Evolutionary conservation across 2,888 invertebrate species (phyloP).

Genomic region (Nymphalis urticae): DNA sequence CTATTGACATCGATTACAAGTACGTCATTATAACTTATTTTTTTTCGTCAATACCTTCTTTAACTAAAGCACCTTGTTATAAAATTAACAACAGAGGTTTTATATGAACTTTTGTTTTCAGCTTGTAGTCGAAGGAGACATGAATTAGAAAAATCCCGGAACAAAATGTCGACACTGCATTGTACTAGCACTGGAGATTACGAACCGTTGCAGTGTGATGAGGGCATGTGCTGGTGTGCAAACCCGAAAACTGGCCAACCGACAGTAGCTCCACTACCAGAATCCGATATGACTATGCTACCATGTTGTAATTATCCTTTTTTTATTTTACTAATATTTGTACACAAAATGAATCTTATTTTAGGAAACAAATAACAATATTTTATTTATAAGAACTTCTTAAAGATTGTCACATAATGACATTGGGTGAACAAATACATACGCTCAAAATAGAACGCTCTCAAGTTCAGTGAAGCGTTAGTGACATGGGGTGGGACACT

Average conservation of each 20-base stretch:
- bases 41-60: too few species aligned
- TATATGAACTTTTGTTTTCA: constrained; percentile 44
- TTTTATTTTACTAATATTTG: too few species aligned
- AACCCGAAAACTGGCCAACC: constrained; percentile 83
- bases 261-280: constrained; percentile 78
- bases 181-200: constrained; percentile 85
- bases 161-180: constrained; percentile 81
- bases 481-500: constrained; percentile 36
- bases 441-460: constrained; percentile 38
- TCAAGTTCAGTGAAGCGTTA: constrained; percentile 37
- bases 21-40: not conserved
- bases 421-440: constrained; percentile 31
- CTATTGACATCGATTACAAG: not conserved
- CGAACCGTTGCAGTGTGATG: constrained; percentile 85
- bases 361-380: too few species aligned
- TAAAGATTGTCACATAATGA: constrained; percentile 31
- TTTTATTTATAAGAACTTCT: constrained; percentile 12
- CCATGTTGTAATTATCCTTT: constrained; percentile 83
- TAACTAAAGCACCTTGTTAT: not conserved
- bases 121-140: constrained; percentile 84
- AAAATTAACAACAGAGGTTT: not conserved
- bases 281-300: constrained; percentile 80
- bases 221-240: constrained; percentile 86
- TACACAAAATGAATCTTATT: too few species aligned
- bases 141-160: constrained; percentile 73